Base-by-base conservation (phyloP, 1,140 invertebrate species). In the Aphidius gifuensis region DNA sequence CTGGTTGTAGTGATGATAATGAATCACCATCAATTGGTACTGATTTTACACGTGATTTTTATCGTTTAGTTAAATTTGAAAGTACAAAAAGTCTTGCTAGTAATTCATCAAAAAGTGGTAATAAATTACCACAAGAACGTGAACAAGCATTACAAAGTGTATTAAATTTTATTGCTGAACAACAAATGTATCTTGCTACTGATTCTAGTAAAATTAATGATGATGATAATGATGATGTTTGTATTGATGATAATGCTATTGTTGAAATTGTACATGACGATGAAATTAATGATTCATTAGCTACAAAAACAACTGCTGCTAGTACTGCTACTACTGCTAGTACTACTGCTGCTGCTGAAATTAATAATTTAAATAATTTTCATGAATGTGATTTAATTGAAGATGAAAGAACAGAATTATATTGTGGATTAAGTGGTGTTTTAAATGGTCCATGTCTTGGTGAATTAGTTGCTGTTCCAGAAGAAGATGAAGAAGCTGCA, bases 81-180 rank as follows among this genome's bases (percentile, higher is more conserved):
- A 91, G 89, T 74, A 89, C 86, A 60, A 90, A 89, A 72, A 90
- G 89, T 73, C 79, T 91, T 69, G 88, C 89, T n/a, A 89, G 88
- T 7, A 89, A 86, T 60, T 90, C 88, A 21, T 90, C 88, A 32
- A 83, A 85, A 70, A 84, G 86, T 58, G 79, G 82, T 57, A 80
- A 75, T 38, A 32, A 32, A 61, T 78, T 83, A 1, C 78, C 81
- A 11, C 82, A 83, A 46, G 88, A 90, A 63, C 80, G 87, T 32
- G 88, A 90, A 71, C 85, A 87, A 71, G 87, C 88, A 0, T 74
- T 90, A 16, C 88, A 90, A 66, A 90, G 87, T 68, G 88, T 91
- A 3, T 74, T 91, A 2, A 85, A 86, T 46, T 90, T 90, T 69
- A 89, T 91, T 62, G 88, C 87, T 5, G 88, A 91, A 67, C 88